Percentiles rank a stretch among this genome's conserved stretches.
phyloP scores from a whole-genome alignment of 2,797 vertebrate species.

The Caiman crocodilus region DNA sequence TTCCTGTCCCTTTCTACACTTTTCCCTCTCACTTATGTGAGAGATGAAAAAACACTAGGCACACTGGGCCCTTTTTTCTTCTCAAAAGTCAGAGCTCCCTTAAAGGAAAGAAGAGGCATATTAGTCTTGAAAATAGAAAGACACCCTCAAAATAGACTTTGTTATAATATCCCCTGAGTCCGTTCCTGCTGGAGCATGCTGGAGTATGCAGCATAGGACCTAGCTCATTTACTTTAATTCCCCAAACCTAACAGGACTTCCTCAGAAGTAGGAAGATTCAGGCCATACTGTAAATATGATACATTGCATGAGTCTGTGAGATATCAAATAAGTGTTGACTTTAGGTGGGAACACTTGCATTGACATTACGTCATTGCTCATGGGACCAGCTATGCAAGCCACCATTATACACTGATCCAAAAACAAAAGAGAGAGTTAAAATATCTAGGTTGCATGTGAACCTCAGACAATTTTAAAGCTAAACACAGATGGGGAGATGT shows the following conservation, averaged over 20 bases:
- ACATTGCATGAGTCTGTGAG: neutral
- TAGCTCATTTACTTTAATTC: conserved; percentile 43
- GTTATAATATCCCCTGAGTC: neutral
- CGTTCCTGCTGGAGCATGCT: neutral
- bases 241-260: conserved; percentile 18
- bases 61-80: neutral
- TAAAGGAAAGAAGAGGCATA: neutral
- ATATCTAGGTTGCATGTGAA: neutral
- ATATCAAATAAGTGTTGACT: conserved; percentile 31
- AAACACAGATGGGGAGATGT: neutral
- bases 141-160: conserved; percentile 11
- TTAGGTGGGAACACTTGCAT: conserved; percentile 6
- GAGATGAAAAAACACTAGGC: neutral
- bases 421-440: conserved; percentile 14
- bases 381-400: conserved; percentile 4
- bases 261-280: conserved; percentile 28
- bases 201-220: neutral
- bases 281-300: too few species aligned
- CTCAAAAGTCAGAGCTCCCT: too few species aligned
- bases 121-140: neutral
- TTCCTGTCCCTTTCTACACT: too few species aligned
- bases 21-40: too few species aligned
- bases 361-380: conserved; percentile 18
- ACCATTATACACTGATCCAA: neutral
- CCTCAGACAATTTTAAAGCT: neutral